phyloP scores from a whole-genome alignment of 1,140 invertebrate genomes.

The Branchinecta lindahli region DNA sequence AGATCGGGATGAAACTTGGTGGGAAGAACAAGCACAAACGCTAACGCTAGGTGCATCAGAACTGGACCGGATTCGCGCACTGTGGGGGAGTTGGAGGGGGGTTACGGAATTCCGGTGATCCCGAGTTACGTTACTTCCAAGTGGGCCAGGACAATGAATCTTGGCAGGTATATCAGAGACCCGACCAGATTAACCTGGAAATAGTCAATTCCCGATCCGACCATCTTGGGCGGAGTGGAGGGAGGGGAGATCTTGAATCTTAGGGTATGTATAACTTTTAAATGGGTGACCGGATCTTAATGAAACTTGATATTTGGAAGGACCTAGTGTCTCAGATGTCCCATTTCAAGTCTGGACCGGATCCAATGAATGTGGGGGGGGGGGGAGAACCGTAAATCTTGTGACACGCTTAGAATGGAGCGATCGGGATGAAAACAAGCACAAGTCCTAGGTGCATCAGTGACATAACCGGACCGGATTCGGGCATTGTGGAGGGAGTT shows the following conservation, averaged over 20 bases:
- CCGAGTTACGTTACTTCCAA: neutral
- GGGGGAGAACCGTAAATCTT: neutral
- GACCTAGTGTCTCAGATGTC: neutral
- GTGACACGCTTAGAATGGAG: neutral
- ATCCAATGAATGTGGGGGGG: too few relatives aligned
- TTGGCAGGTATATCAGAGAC: conserved; percentile 3
- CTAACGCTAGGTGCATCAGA: neutral
- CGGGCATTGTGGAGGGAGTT: neutral
- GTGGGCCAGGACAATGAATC: neutral
- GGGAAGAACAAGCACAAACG: neutral
- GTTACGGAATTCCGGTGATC: neutral
- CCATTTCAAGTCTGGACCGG: conserved; percentile 4
- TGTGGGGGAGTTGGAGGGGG: neutral
- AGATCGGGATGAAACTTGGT: conserved; percentile 5
- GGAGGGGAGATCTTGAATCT: neutral
- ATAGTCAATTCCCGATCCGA: neutral
- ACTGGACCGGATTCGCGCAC: neutral
- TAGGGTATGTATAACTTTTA: neutral
- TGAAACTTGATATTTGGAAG: conserved; percentile 6
- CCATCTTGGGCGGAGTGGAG: too few relatives aligned
- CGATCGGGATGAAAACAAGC: conserved; percentile 5
- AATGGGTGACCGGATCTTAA: conserved; percentile 5
- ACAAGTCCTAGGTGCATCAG: neutral
- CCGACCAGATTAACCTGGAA: neutral
- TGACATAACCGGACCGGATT: conserved; percentile 1